Base-by-base conservation (phyloP, 2,113 vertebrate genomes). In the Meriones unguiculatus region DNA sequence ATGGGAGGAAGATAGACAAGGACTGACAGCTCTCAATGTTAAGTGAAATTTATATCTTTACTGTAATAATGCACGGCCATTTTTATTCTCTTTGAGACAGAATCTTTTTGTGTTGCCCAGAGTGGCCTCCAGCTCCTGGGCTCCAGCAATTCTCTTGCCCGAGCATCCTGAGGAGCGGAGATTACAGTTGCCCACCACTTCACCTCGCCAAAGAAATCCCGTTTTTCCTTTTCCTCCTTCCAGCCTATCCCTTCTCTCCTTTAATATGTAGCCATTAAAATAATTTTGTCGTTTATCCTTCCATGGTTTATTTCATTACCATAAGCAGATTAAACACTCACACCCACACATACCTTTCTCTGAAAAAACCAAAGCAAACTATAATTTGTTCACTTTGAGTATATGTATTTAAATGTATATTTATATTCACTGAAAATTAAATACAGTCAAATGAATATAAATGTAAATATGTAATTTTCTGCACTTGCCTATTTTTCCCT, bases 381-480 rank as follows among this genome's bases (percentile, higher is more conserved):
- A 46, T 92, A 69, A 88, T 72, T 93, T 86, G 30, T 85, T 65
- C 69, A 50, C 78, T 84, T 77, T 35, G 17, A 38, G 46, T 67
- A 57, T 38, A 70, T 62, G 2, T 70, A 84, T 59, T 76, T 89
- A 87, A 52, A 82, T 89, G 73, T 52, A 65, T 76, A 65, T 86
- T 69, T 85, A 93, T 70, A 12, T 52, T 38, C 84, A 52, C 50
- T 24, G 6, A 28, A 72, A 54, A 52, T 78, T 91, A 85, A 46
- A 70, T 64, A 78, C 18, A 93, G 77, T 93, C 64, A 77, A 86
- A 69, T 77, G 20, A 87, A 87, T 54, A n/a, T 72, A 86, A 80
- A 87, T 80, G n/a, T 91, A 54, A 77, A 95, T 87, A 54, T 87
- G 46, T 77, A 54, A 78, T 80, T 96, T 78, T 86, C 25, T 86